Evolutionary conservation across 1,140 invertebrate genomes (phyloP).

Genomic region (Yoshiicerus persimilis): DNA sequence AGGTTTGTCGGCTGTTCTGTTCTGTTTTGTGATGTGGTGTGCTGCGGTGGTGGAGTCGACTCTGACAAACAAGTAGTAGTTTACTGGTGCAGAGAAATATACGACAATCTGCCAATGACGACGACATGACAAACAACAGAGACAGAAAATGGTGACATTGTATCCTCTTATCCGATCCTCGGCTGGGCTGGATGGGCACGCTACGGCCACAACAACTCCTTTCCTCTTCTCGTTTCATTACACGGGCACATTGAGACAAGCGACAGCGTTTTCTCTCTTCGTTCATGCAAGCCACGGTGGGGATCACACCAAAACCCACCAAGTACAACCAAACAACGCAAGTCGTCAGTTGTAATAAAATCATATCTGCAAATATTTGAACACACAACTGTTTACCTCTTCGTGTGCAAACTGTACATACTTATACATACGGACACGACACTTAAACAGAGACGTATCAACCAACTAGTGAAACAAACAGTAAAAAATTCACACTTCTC

Average conservation of each 20-base stretch:
- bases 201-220: not conserved
- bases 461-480: not conserved
- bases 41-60: not conserved
- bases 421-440: not conserved
- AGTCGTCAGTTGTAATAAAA: not conserved
- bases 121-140: not conserved
- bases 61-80: not conserved
- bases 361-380: slow-evolving; percentile 13
- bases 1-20: too few species aligned
- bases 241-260: not conserved
- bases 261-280: not conserved
- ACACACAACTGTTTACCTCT: not conserved
- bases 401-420: not conserved
- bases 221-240: not conserved
- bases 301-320: not conserved
- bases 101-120: not conserved
- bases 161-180: not conserved
- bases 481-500: not conserved
- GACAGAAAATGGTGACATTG: not conserved
- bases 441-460: not conserved
- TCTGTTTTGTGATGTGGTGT: not conserved
- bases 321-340: not conserved
- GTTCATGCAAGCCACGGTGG: not conserved
- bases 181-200: not conserved
- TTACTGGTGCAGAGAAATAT: not conserved